Evolutionary conservation across 2,888 invertebrate genomes (phyloP).

Genomic region (Rhagophthalmus giganteus): DNA sequence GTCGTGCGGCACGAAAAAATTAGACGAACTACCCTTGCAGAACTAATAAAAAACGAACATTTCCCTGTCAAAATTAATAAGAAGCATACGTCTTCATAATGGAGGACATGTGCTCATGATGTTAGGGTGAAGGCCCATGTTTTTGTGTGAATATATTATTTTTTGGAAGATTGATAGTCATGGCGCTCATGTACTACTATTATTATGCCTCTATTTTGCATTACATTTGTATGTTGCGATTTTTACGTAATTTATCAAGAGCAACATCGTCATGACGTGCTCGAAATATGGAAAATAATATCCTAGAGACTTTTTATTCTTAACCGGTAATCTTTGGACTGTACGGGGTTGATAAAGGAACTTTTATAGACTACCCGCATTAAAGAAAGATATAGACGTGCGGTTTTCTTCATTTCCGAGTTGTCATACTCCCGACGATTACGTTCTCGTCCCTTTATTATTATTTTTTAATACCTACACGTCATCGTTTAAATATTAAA

Average conservation of each 20-base stretch:
- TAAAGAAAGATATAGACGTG: constrained; percentile 14
- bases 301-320: constrained; percentile 12
- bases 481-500: no score
- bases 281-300: constrained; percentile 14
- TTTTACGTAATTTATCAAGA: constrained; percentile 26
- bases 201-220: constrained; percentile 24
- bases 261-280: constrained; percentile 14
- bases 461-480: not conserved
- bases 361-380: constrained; percentile 21
- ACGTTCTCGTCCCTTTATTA: constrained; percentile 3
- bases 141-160: constrained; percentile 44
- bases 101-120: constrained; percentile 35
- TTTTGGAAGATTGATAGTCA: constrained; percentile 43
- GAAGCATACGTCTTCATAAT: constrained; percentile 31
- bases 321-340: not conserved
- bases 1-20: no score
- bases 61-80: constrained; percentile 28
- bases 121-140: constrained; percentile 33
- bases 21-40: not conserved
- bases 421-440: constrained; percentile 15
- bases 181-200: constrained; percentile 39
- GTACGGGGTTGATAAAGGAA: constrained; percentile 15
- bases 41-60: constrained; percentile 19
- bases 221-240: constrained; percentile 25
- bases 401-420: constrained; percentile 23